Evolutionary conservation across 2,888 invertebrate species (phyloP), one percentile per base, ranked within the genome.

Genomic region (Drosophila ezoana): DNA sequence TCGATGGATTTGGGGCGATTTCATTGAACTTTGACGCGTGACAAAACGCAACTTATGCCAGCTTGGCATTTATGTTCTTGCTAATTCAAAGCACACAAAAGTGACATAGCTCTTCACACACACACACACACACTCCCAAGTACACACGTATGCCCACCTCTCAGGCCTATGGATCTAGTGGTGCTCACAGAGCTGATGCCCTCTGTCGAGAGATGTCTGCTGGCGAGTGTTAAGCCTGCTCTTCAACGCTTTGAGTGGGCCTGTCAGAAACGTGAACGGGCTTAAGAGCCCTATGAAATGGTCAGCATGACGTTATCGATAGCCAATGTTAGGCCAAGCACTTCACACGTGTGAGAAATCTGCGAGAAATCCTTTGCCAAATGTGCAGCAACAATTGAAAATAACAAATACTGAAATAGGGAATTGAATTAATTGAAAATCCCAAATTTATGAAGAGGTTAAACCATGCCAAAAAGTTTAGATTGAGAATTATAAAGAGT

Each of bases 31-130:
- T 60, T 28, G 48, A 64, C 40, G 79, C 89, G 87, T 84, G 85
- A 87, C 81, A 89, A 89, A 89, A 78, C 76, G 73, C 84, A 78
- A 87, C 89, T 84, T 88, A 77, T 72, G 61, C 64, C 75, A 69
- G 84, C 70, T 75, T 71, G 71, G 68, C 77, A 71, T 88, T 71
- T 71, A 70, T 57, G 76, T 77, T 68, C 18, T 65, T 13, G 72
- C 87, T 89, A 87, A 84, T 87, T 85, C 69, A 10, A 49, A 51
- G 37, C 58, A 44, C 59, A 63, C 45, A 14, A 49, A 56, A 38
- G 38, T 53, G 52, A 54, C 54, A 43, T 14, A 11, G 8, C 28
- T 32, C 4, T 5, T 49, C 41, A 23, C 35, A 43, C 35, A 37
- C 43, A 32, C 16, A 14, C 38, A 23, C 44, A 37, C 33, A 35